Evolutionary conservation across 2,888 invertebrate species (phyloP), one percentile per base, ranked within the genome.

Genomic region (Athalia circularis): DNA sequence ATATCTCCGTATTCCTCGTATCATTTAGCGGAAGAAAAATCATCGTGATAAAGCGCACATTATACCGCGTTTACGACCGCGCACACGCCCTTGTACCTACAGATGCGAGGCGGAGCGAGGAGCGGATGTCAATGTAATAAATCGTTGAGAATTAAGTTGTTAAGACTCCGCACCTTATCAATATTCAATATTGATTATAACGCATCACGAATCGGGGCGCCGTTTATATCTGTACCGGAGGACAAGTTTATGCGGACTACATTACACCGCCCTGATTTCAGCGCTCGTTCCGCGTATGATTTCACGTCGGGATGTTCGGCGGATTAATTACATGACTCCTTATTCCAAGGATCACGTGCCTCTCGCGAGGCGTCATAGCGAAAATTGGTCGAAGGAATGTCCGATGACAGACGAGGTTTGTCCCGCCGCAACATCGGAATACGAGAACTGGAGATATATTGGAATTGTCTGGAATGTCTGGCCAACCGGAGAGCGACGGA

Each of bases 121-220:
- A 11, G 50, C 45, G 61, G 13, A 57, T 9, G 11, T n/a, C 57
- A 8, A 59, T 15, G 64, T 78, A 79, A 82, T 82, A 81, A 83
- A 84, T 83, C 80, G 70, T 70, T 13, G 80, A 64, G 80, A 84
- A 84, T 84, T 82, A 82, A 84, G 84, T 80, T 80, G 80, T 81
- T 79, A 64, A 47, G 62, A 65, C 15, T 29, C 29, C 29, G 29
- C 29, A 59, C 62, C 79, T 79, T 80, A 83, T 84, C 83, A 82
- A 82, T 84, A 84, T 84, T 83, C 83, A 83, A 83, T 84, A 84
- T 82, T 80, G 57, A 59, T 57, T 59, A 59, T 72, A 47, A 59
- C 79, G 80, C 81, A 80, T 82, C 80, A 82, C 80, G 76, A 80
- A 61, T 62, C 80, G 70, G 65, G 45, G 52, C 47, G 54, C 52